Evolutionary conservation across 2,888 invertebrate genomes (phyloP).

Genomic region (Leptinotarsa rubiginosa): DNA sequence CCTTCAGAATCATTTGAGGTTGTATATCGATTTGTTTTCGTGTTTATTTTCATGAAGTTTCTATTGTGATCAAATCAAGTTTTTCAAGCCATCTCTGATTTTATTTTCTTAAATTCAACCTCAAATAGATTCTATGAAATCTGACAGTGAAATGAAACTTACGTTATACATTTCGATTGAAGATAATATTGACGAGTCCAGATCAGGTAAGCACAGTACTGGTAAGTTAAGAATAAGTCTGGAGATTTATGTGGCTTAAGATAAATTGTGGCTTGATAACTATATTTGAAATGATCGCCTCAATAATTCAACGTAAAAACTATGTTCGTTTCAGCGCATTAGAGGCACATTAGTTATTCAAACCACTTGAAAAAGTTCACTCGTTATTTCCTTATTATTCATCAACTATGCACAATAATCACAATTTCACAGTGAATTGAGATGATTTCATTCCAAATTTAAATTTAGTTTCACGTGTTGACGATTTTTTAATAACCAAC

Average conservation of each 20-base stretch:
- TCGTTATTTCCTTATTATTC: not conserved
- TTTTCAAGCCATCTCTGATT: not conserved
- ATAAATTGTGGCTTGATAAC: not conserved
- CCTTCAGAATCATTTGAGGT: conserved; percentile 3
- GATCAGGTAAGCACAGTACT: conserved; percentile 55
- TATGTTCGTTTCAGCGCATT: not conserved
- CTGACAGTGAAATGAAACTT: conserved; percentile 16
- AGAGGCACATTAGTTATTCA: not conserved
- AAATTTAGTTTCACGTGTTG: not conserved
- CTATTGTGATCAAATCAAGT: not conserved
- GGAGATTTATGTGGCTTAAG: not conserved
- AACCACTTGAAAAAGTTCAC: not conserved
- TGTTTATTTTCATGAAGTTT: not conserved
- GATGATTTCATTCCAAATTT: not conserved
- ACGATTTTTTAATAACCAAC: not conserved
- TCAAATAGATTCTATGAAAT: conserved; percentile 8
- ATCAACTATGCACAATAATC: not conserved
- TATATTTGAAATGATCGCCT: conserved; percentile 1
- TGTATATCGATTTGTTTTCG: not conserved
- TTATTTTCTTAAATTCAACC: conserved; percentile 7
- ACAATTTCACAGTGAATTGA: not conserved
- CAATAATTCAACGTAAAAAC: not conserved
- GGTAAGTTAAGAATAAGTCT: conserved; percentile 51
- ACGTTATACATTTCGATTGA: conserved; percentile 48
- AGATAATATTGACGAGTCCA: conserved; percentile 57